These are phyloP conservation scores for Mormyrus iriodes DNA, from an alignment of 2,113 vertebrate genomes.

Conservation along the genomic window DNA sequence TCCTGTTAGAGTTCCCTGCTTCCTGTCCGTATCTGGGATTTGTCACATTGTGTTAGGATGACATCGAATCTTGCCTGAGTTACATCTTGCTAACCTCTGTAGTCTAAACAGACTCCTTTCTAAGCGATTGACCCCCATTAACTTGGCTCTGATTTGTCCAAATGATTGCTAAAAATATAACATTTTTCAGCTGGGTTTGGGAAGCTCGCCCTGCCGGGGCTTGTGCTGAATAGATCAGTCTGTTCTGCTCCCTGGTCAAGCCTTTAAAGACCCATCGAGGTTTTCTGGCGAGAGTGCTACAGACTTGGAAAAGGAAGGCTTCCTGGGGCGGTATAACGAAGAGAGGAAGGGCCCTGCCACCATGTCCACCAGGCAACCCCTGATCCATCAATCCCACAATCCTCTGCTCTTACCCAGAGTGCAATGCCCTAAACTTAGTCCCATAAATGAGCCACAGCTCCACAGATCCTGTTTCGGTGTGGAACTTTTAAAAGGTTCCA, in stretches of 20 bases:
- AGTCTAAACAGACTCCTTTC: not conserved
- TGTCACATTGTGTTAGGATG: not conserved
- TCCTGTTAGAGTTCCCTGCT: not conserved
- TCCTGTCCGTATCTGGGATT: not conserved
- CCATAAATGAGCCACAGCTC: not conserved
- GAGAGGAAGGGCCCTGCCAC: not conserved
- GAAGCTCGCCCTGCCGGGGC: not conserved
- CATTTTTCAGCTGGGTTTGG: not conserved
- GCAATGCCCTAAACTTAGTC: not conserved
- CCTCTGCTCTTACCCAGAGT: not conserved
- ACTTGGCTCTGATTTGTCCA: not conserved
- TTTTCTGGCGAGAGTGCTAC: not conserved
- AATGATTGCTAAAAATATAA: not conserved
- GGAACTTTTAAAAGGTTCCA: not conserved
- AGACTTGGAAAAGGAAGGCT: not conserved
- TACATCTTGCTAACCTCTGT: not conserved
- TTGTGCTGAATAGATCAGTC: not conserved
- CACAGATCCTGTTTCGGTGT: not conserved
- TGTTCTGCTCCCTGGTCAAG: not conserved
- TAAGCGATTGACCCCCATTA: not conserved
- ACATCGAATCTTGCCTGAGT: not conserved
- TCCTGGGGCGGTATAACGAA: not conserved
- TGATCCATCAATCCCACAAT: conserved; percentile 3
- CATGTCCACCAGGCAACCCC: not conserved
- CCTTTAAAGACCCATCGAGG: not conserved